Percentiles rank a stretch among this genome's conserved stretches.
Conservation (phyloP, 2,797 vertebrate species). For the Perdix hodgsoniae region DNA sequence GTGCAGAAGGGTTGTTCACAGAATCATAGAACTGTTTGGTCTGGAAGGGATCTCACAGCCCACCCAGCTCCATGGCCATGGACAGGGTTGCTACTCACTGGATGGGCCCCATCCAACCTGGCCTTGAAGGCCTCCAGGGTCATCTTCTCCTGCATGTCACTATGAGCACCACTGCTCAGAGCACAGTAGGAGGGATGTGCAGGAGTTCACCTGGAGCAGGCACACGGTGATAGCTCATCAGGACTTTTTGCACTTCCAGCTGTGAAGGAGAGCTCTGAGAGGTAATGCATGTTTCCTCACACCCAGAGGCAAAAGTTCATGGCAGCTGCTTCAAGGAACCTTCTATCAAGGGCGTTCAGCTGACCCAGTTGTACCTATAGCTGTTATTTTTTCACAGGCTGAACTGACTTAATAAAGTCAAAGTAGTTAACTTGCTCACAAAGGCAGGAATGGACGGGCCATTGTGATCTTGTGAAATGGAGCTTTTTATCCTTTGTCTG, state of each 20-base stretch:
- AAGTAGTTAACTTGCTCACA: not conserved
- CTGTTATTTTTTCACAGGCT: not conserved
- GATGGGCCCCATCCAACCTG: not conserved
- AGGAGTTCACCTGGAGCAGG: not conserved
- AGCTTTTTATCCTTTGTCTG: not conserved
- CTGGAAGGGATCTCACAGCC: too few species aligned
- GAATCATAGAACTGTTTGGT: too few species aligned
- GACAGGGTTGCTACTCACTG: too few species aligned
- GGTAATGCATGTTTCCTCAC: not conserved
- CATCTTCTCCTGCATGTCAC: not conserved
- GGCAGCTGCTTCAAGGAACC: not conserved
- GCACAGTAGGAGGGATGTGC: rapidly evolving
- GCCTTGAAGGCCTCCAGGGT: not conserved
- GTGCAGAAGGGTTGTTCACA: not conserved
- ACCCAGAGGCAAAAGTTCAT: not conserved
- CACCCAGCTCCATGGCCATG: too few species aligned
- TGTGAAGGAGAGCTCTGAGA: not conserved
- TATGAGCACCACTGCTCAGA: not conserved
- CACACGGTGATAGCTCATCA: rapidly evolving
- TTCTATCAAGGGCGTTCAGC: not conserved
- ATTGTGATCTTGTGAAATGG: not conserved
- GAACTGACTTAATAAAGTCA: not conserved
- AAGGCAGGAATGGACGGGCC: not conserved
- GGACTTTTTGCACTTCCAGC: not conserved
- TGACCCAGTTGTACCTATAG: not conserved